Base-by-base conservation (phyloP, 1,140 invertebrate genomes). In the Matsumurasca onukii region DNA sequence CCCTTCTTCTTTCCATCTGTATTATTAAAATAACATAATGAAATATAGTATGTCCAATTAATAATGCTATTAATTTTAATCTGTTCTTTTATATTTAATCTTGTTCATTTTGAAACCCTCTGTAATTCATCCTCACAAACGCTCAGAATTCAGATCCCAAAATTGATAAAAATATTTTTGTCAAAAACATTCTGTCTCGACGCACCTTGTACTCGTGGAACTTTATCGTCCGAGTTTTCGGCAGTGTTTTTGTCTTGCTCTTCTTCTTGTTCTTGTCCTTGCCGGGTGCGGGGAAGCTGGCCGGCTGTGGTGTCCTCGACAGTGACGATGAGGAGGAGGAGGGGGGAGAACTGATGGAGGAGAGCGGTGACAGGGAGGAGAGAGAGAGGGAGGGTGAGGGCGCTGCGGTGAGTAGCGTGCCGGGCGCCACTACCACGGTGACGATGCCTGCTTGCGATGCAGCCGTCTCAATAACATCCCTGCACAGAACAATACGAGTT, bases 151-250 rank as follows among this genome's bases (percentile, higher is more conserved):
- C n/a, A n/a, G n/a, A n/a, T n/a, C n/a, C n/a, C n/a, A n/a, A n/a
- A n/a, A n/a, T n/a, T n/a, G n/a, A n/a, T n/a, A n/a, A n/a, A n/a
- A n/a, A n/a, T n/a, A n/a, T n/a, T n/a, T n/a, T n/a, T n/a, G n/a
- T n/a, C n/a, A n/a, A n/a, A 17, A 29, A 9, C 20, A 30, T 5
- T 31, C 34, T 15, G 66, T 69, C n/a, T n/a, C n/a, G n/a, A n/a
- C 72, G 75, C 73, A 86, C 86, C 82, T 98, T 98, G 79, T 98
- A 98, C 79, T 98, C 97, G 79, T 98, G 96, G 80, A 98, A 98
- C 83, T 98, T 98, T 69, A 98, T 97, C 49, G 91, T 94, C 69
- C 93, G 88, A 1, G 93, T 88, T 78, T 98, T 98, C 0, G 89
- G 86, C 69, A 88, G 83, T 3, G 89, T 85, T 76, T 93, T 91